Base-by-base conservation (phyloP, 1,140 invertebrate genomes). In the Drosophila ironensis region DNA sequence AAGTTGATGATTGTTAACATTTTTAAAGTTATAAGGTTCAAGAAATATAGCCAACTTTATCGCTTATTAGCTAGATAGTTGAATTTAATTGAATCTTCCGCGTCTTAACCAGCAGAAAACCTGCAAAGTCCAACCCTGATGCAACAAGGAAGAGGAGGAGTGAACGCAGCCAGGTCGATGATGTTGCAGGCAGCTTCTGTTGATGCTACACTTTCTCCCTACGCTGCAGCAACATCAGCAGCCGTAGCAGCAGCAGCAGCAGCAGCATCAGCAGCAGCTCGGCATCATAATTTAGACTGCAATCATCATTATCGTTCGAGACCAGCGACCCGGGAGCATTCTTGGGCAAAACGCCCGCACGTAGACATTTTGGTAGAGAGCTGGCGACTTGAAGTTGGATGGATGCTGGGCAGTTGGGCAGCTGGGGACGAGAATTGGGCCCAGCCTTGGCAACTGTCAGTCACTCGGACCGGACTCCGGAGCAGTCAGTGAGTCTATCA, bases 251-350 rank as follows among this genome's bases (percentile, higher is more conserved):
- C 74, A 64, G 52, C 25, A 27, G 6, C 25, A 27, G 25, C 25
- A 27, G 25, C 25, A 9, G 8, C 25, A n/a, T n/a, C n/a, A n/a
- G n/a, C n/a, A n/a, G n/a, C n/a, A n/a, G 48, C 61, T 53, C 66
- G 68, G 87, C 81, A 87, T 88, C 87, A 88, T 88, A 88, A 88
- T 88, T 88, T 88, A 84, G 87, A 70, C 77, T 88, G 87, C 87
- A 88, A 88, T 88, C 87, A 88, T 88, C 87, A 88, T 88, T 88
- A 88, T 84, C 87, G 84, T 87, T 68, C 40, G 66, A 54, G 72
- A 69, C 52, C 33, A 44, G 54, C 51, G 45, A 71, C 54, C 27
- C 41, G 42, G 33, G 72, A 52, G 54, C 56, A 80, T 86, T 80
- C 80, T 72, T 68, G 47, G 30, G 60, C 66, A 75, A 86, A 86